phyloP scores from a whole-genome alignment of 2,797 vertebrate genomes.

The Caiman crocodilus region DNA sequence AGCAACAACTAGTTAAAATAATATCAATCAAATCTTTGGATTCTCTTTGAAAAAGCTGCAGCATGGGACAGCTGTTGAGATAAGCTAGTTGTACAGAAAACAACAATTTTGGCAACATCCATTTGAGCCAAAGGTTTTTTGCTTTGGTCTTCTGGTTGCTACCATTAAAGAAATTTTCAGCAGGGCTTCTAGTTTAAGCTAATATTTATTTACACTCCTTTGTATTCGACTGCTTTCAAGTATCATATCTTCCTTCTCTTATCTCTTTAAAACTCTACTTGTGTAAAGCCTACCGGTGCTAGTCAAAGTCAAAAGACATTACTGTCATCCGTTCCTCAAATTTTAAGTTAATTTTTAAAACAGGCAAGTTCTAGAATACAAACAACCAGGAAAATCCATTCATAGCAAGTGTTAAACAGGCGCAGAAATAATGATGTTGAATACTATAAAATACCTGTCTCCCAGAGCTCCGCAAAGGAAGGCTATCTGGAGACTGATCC shows the following conservation, averaged over 20 bases:
- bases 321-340: neutral
- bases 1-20: neutral
- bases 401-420: neutral
- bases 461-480: constrained; percentile 89
- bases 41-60: constrained; percentile 21
- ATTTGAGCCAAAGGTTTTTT: constrained; percentile 44
- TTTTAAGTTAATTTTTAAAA: neutral
- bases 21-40: neutral
- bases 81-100: constrained; percentile 24
- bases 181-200: constrained; percentile 15
- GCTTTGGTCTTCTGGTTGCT: neutral
- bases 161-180: neutral
- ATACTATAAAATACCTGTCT: constrained; percentile 84
- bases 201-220: constrained; percentile 36
- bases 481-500: constrained; percentile 87
- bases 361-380: neutral
- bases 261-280: constrained; percentile 12
- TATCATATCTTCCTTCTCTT: neutral
- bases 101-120: constrained; percentile 27
- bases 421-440: neutral
- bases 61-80: constrained; percentile 51
- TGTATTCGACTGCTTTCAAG: constrained; percentile 28
- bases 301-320: neutral
- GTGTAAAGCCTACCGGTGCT: neutral
- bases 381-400: neutral